These are phyloP conservation scores for Pachydiplax longipennis DNA, from an alignment of 2,888 invertebrate species.

Conservation along the genomic window DNA sequence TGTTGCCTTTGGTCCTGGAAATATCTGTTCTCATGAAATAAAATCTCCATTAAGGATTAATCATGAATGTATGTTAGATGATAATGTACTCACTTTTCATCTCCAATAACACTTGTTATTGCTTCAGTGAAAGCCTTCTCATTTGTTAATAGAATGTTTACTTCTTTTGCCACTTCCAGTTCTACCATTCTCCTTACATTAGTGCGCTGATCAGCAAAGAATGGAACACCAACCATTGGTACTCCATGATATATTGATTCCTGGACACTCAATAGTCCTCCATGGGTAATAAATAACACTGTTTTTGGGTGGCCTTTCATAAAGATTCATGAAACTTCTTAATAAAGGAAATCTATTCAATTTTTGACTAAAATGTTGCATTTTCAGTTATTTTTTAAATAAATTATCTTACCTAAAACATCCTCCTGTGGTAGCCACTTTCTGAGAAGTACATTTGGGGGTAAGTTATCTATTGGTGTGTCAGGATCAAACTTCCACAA, in stretches of 20 bases:
- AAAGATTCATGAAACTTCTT: not conserved
- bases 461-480: not conserved
- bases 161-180: not conserved
- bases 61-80: too few species aligned
- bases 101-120: not conserved
- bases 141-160: not conserved
- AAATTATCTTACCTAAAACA: not conserved
- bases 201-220: conserved; percentile 8
- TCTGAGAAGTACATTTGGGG: conserved; percentile 1
- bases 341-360: not conserved
- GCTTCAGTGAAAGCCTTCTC: not conserved
- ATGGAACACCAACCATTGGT: not conserved
- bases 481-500: conserved; percentile 16
- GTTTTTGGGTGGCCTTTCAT: conserved; percentile 10
- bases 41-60: too few species aligned
- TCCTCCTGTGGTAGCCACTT: conserved; percentile 14
- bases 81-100: not conserved
- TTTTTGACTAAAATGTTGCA: not conserved
- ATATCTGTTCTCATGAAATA: too few species aligned
- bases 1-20: too few species aligned
- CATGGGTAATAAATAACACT: not conserved
- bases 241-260: conserved; percentile 1
- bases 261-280: not conserved
- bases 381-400: not conserved
- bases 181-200: not conserved